Conservation (phyloP, 2,113 vertebrate species). For the Phrynosoma platyrhinos region DNA sequence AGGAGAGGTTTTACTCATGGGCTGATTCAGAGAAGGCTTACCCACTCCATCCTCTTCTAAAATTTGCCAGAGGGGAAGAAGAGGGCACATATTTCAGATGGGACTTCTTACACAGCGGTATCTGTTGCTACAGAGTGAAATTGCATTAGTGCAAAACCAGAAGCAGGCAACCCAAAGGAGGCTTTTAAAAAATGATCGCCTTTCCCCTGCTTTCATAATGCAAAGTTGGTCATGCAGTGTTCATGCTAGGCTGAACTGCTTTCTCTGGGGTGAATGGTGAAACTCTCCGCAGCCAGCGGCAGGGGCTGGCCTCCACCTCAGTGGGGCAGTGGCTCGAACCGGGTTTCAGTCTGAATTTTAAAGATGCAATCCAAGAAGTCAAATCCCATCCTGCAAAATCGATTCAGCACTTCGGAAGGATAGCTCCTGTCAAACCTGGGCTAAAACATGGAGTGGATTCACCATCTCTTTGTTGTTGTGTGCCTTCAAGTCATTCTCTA, state of each 20-base stretch:
- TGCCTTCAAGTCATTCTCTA: no score
- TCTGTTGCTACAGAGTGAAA: conserved; percentile 4
- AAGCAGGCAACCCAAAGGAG: neutral
- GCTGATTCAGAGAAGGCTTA: neutral
- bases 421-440: no score
- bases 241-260: neutral
- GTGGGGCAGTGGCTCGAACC: no score
- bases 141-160: neutral
- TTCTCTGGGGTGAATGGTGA: neutral
- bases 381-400: neutral
- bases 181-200: neutral
- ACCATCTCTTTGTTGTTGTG: no score
- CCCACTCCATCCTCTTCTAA: neutral
- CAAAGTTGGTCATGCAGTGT: neutral
- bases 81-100: neutral
- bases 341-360: no score
- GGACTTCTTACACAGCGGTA: neutral
- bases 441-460: no score
- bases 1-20: neutral
- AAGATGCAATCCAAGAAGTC: neutral
- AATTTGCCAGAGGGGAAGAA: neutral
- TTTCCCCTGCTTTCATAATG: neutral
- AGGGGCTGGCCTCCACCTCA: neutral
- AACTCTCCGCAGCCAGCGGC: neutral
- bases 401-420: no score